Base-by-base conservation (phyloP, 2,888 invertebrate species). In the Leptopilina syphax region DNA sequence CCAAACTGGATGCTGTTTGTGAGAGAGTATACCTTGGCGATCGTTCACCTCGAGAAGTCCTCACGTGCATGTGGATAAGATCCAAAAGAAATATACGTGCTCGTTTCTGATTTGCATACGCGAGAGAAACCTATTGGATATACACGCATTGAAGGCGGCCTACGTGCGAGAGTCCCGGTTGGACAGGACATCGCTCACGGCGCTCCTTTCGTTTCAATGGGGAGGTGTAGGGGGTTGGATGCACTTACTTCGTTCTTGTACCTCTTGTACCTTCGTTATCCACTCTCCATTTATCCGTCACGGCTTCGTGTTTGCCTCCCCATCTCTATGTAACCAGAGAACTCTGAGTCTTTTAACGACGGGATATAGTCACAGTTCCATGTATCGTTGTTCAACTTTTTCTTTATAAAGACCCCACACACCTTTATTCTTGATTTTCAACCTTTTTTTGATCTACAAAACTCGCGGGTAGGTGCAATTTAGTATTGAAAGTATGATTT, bases 241-340 rank as follows among this genome's bases (percentile, higher is more conserved):
- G 86, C 85, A 88, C 88, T 90, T 87, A 87, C 86, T 88, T 87
- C 86, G 86, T 87, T 87, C 89, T 85, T 86, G 87, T 87, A 87
- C 87, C 50, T 87, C 89, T 90, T 89, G 91, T 90, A 90, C 90
- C 88, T 91, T 89, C 89, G 89, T 91, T 91, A 90, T 90, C 88
- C 90, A 88, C 88, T 88, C 86, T 81, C 88, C 90, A 88, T 90
- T 90, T 89, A 89, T 90, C 87, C 88, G 89, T 88, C 88, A 86
- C 82, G 86, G 68, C 78, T 68, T 63, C 82, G 80, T 80, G 82
- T 84, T 79, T 79, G 76, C 68, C 66, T 44, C 79, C 78, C 78
- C 67, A 80, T 83, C 82, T 86, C 85, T 86, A 84, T 85, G 90
- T 90, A 90, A 90, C 87, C 86, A 87, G 88, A 89, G 88, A 90